Base-by-base conservation (phyloP, 37 sponge, comb jelly and placozoan species). In the Hormiphora californensis region DNA sequence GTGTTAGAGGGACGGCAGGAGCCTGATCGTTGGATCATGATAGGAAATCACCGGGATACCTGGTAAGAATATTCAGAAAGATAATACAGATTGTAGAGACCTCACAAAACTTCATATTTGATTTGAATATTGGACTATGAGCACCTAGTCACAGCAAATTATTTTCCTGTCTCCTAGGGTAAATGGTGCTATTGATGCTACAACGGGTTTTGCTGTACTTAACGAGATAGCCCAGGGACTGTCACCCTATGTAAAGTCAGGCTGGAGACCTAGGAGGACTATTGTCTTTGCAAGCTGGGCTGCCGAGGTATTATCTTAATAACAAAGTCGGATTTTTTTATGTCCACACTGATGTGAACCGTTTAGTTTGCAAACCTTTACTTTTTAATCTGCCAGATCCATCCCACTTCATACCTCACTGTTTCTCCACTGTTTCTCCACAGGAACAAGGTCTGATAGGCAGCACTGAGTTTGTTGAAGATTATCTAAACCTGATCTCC, bases 371-470 rank as follows among this genome's bases (percentile, higher is more conserved):
- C n/a, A n/a, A n/a, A n/a, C n/a, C n/a, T n/a, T n/a, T n/a, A n/a
- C n/a, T n/a, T n/a, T n/a, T n/a, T n/a, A n/a, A n/a, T n/a, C n/a
- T n/a, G n/a, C n/a, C n/a, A n/a, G n/a, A n/a, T n/a, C n/a, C n/a
- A n/a, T n/a, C n/a, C n/a, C n/a, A n/a, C n/a, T n/a, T n/a, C n/a
- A n/a, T n/a, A n/a, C n/a, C n/a, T n/a, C n/a, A n/a, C n/a, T n/a
- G n/a, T n/a, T n/a, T n/a, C n/a, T n/a, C n/a, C n/a, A n/a, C n/a
- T 46, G 8, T 12, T 46, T 15, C 51, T 7, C 22, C 62, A 7
- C 25, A 73, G 81, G 81, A 73, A 46, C 81, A 73, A 73, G 81
- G 81, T 40, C 40, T 73, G n/a, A 73, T 73, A 25, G 81, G 81
- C 28, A 73, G 81, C 25, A 73, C 81, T 8, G 81, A 73, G 81